Percentiles rank a stretch among this genome's conserved stretches.
Evolutionary conservation across 2,888 invertebrate genomes (phyloP).

Genomic region (Peribatodes rhomboidaria): DNA sequence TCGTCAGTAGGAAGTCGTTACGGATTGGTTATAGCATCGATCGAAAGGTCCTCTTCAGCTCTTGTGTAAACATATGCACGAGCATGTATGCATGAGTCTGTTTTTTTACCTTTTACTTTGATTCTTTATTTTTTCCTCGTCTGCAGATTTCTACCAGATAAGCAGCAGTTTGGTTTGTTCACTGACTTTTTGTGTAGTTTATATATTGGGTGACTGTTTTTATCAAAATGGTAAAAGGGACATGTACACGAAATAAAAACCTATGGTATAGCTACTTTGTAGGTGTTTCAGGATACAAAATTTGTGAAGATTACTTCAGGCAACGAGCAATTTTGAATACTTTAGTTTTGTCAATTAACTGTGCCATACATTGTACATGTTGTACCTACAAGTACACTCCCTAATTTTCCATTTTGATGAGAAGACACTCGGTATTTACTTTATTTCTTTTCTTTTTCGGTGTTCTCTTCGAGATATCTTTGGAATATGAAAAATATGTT

Average conservation of each 20-base stretch:
- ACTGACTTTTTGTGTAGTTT: background rate
- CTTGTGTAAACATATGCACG: conserved; percentile 24
- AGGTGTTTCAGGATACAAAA: no score
- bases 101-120: background rate
- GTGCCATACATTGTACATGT: no score
- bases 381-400: no score
- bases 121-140: background rate
- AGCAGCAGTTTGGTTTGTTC: background rate
- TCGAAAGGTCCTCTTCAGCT: no score
- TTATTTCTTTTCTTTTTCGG: background rate
- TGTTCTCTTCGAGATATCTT: background rate
- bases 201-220: no score
- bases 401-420: no score
- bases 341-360: no score
- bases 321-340: no score
- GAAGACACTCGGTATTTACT: background rate
- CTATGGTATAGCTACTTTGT: no score
- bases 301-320: no score
- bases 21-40: background rate
- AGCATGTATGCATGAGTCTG: conserved; percentile 19
- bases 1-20: background rate
- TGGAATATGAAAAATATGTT: background rate
- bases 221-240: no score
- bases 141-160: background rate
- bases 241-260: no score